Evolutionary conservation across 2,113 vertebrate genomes (phyloP).

Genomic region (Sarotherodon lohbergeri): DNA sequence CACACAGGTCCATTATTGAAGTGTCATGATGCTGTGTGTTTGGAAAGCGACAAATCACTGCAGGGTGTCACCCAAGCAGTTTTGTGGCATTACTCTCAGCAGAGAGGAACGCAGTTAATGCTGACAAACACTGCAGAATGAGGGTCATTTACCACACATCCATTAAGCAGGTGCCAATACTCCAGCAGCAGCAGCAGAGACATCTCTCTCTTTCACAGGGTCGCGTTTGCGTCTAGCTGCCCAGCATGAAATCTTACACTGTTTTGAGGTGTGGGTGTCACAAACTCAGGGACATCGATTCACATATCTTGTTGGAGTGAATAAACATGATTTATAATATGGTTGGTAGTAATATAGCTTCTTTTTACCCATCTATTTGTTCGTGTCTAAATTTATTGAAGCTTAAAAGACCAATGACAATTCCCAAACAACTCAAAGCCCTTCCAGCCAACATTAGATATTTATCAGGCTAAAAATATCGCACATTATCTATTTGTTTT

Average conservation of each 20-base stretch:
- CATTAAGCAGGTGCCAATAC: conserved; percentile 74
- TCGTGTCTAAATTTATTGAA: neutral
- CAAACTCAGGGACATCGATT: neutral
- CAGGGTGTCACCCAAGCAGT: conserved; percentile 37
- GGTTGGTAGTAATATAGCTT: neutral
- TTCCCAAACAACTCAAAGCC: neutral
- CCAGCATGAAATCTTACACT: neutral
- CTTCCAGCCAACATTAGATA: neutral
- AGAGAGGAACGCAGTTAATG: conserved; percentile 56
- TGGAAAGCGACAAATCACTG: conserved; percentile 68
- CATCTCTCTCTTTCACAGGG: conserved; percentile 41
- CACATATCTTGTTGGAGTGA: neutral
- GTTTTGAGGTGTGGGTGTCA: neutral
- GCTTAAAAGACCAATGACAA: neutral
- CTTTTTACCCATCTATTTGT: neutral
- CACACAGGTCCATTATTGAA: conserved; percentile 66
- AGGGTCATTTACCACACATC: conserved; percentile 72
- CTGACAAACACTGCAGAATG: conserved; percentile 68
- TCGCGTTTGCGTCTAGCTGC: conserved; percentile 19
- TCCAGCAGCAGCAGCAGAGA: conserved; percentile 38
- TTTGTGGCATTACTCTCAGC: conserved; percentile 68
- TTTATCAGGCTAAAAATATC: neutral
- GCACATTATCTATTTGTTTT: neutral
- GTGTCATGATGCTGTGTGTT: conserved; percentile 59
- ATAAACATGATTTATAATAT: neutral